Base-by-base conservation (phyloP, 2,113 vertebrate species). In the Dicaeum eximium region DNA sequence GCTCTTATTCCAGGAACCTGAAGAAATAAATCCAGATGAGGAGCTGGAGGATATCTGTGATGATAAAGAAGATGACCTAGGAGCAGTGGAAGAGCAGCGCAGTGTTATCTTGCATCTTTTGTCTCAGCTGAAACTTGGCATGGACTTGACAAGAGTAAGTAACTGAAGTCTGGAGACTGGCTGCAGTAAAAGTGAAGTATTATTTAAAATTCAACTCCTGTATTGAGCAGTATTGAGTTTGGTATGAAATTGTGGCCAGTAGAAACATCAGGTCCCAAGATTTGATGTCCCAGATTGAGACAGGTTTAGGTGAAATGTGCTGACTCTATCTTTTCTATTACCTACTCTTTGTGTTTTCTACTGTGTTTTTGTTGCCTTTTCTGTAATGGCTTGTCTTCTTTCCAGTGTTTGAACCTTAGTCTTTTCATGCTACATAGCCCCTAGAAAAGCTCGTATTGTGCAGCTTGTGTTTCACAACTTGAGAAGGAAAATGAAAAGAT, bases 41-140 rank as follows among this genome's bases (percentile, higher is more conserved):
- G 99, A 99, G 92, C 47, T 98, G 58, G 99, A 99, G 89, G 99
- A 99, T 93, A 92, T 97, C 13, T 98, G 97, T 96, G 97, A 98
- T 5, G 96, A 98, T 90, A 98, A 98, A 88, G 99, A 99, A 95
- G 99, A 99, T 82, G 99, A 99, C 66, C 97, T 99, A 86, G 98
- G 98, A 31, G 99, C 98, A 0, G 99, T 99, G 92, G 99, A 99
- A 95, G 99, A 99, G 81, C 99, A 99, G 65, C 99, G 99, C 74
- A 99, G 99, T 23, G 98, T 99, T 93, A 99, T 99, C 96, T 98
- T 99, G 73, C 99, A 99, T 97, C 99, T 99, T 86, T 97, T 99
- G 92, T 99, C 99, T 47, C 99, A 99, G 97, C 99, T 99, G 85
- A 99, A 99, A 95, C 98, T 99, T 71, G 99, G 99, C 98, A 99